These are phyloP conservation scores for Rhizomys pruinosus DNA, from an alignment of 2,113 vertebrate genomes.

Conservation along the genomic window DNA sequence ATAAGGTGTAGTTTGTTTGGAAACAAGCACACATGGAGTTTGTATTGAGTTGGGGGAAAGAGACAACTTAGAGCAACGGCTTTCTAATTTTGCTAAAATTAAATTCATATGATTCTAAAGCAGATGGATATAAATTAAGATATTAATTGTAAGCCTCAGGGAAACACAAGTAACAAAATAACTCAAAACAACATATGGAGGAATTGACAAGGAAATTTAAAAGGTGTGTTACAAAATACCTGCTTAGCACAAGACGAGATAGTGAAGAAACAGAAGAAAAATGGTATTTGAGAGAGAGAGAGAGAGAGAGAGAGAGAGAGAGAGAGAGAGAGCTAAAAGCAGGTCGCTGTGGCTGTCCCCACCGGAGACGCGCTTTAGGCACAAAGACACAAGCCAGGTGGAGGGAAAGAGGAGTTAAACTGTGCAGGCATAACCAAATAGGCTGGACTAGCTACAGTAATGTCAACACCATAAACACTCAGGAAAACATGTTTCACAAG, in stretches of 20 bases:
- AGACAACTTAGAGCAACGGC: not conserved
- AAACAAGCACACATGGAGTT: not conserved
- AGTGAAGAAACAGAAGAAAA: not conserved
- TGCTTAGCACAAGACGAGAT: not conserved
- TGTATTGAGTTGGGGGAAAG: not conserved
- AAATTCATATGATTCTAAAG: not conserved
- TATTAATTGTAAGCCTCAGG: not conserved
- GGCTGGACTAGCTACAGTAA: accelerated
- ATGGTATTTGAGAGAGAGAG: accelerated
- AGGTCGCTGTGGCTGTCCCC: not conserved
- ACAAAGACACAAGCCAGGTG: accelerated
- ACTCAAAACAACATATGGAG: not conserved
- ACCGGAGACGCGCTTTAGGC: accelerated
- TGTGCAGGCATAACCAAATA: accelerated
- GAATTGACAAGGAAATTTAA: not conserved
- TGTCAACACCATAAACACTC: accelerated
- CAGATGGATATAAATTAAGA: not conserved
- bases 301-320: not conserved
- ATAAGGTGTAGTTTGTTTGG: not conserved
- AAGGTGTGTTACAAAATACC: not conserved
- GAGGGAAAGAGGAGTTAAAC: not conserved
- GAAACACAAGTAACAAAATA: not conserved
- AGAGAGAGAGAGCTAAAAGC: not conserved
- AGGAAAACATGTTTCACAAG: not conserved
- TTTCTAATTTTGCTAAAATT: not conserved